Conservation (phyloP, 2,888 invertebrate species). For the Physocephala rufipes region DNA sequence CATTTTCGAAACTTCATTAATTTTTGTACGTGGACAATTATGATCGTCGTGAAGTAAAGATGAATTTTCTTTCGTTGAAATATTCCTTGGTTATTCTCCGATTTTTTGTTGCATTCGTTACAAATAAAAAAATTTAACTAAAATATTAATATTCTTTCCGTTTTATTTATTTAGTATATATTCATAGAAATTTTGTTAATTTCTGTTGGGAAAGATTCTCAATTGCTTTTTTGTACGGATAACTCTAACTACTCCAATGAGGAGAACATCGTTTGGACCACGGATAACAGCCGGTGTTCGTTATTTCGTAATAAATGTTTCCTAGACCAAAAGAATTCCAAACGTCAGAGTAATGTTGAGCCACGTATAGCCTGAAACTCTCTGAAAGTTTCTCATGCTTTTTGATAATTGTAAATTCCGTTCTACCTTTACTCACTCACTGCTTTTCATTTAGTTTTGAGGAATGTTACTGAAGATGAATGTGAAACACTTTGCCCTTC, state of each 20-base stretch:
- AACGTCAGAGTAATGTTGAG: slow-evolving; percentile 21
- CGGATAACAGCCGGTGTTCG: slow-evolving; percentile 30
- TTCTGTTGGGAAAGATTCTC: too few species aligned
- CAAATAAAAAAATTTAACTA: too few species aligned
- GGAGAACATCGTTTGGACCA: slow-evolving; percentile 38
- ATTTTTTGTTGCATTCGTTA: too few species aligned
- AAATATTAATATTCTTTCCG: too few species aligned
- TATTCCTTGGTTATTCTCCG: too few species aligned
- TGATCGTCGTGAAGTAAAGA: too few species aligned
- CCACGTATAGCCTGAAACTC: slow-evolving; percentile 8
- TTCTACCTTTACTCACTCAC: neutral
- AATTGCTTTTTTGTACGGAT: too few species aligned
- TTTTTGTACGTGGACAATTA: too few species aligned
- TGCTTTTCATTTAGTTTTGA: slow-evolving; percentile 1
- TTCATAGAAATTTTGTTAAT: too few species aligned
- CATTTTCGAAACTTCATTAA: too few species aligned
- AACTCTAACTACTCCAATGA: slow-evolving; percentile 27
- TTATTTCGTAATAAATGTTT: slow-evolving; percentile 35
- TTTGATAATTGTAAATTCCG: neutral
- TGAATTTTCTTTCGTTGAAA: too few species aligned
- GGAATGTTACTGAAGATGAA: slow-evolving; percentile 6
- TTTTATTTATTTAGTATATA: too few species aligned
- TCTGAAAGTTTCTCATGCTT: neutral
- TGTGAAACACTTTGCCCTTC: slow-evolving; percentile 18
- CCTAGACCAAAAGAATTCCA: slow-evolving; percentile 30